A percentile compares a stretch with the other conserved stretches of the same genome.
These are phyloP conservation scores for Diarsia rubi DNA, from an alignment of 2,888 invertebrate species.

Conservation along the genomic window DNA sequence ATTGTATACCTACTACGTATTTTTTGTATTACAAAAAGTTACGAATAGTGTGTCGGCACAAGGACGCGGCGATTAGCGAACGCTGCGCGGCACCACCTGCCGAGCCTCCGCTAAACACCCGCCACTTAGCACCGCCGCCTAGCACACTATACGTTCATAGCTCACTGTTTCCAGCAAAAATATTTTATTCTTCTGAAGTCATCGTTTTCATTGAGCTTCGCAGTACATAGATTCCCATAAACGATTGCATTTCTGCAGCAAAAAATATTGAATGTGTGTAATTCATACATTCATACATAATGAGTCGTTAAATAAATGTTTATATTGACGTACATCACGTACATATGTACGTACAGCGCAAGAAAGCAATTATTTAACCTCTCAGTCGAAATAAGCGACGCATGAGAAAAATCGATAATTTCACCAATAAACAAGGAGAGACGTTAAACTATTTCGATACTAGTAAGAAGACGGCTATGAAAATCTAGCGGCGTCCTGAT, in stretches of 20 bases:
- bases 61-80: constrained; percentile 75
- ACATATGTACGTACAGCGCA: constrained; percentile 10
- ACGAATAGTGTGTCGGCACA: constrained; percentile 56
- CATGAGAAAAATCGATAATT: constrained; percentile 88
- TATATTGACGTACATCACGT: background rate
- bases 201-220: background rate
- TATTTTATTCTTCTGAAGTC: background rate
- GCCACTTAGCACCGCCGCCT: constrained; percentile 62
- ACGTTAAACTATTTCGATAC: constrained; percentile 62
- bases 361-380: constrained; percentile 63
- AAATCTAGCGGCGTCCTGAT: constrained; percentile 11
- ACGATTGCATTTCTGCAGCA: background rate
- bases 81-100: constrained; percentile 65
- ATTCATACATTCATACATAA: no score
- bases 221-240: background rate
- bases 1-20: constrained; percentile 29
- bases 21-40: constrained; percentile 59
- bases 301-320: background rate
- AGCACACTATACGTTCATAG: background rate
- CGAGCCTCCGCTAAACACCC: constrained; percentile 70
- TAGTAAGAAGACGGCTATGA: constrained; percentile 62
- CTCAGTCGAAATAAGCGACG: constrained; percentile 68
- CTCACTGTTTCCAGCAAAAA: constrained; percentile 1
- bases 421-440: constrained; percentile 76
- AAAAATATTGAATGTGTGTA: background rate